Conservation (phyloP, 2,113 vertebrate species). For the Lampris megalopsis region DNA sequence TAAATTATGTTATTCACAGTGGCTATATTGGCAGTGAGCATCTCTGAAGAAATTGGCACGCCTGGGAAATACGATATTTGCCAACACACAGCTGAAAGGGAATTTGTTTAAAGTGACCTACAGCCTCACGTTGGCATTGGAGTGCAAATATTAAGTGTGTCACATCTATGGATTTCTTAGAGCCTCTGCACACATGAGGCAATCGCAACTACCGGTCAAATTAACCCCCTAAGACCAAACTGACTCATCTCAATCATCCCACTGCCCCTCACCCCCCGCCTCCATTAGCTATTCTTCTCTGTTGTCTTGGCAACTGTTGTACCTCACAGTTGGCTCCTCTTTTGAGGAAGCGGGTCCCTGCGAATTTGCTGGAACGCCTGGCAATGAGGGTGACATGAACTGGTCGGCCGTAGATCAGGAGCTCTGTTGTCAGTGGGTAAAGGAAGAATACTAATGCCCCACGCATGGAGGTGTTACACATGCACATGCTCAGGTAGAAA, state of each 20-base stretch:
- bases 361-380: conserved; percentile 96
- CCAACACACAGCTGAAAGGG: neutral
- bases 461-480: neutral
- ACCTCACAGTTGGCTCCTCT: conserved; percentile 97
- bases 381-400: conserved; percentile 96
- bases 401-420: conserved; percentile 95
- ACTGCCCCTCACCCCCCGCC: conserved; percentile 21
- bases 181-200: conserved; percentile 38
- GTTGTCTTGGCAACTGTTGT: conserved; percentile 66
- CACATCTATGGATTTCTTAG: conserved; percentile 9
- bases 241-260: conserved; percentile 63
- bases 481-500: neutral
- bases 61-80: too few species aligned
- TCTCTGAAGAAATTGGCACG: too few species aligned
- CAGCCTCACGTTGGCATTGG: neutral
- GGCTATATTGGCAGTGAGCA: too few species aligned
- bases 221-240: conserved; percentile 58
- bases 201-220: conserved; percentile 37
- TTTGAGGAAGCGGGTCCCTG: conserved; percentile 97
- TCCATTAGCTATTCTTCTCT: conserved; percentile 35
- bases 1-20: too few species aligned
- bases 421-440: conserved; percentile 85
- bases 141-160: neutral
- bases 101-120: neutral
- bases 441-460: conserved; percentile 64